Conservation (phyloP, 2,888 invertebrate genomes). For the Marronus borbonicus region DNA sequence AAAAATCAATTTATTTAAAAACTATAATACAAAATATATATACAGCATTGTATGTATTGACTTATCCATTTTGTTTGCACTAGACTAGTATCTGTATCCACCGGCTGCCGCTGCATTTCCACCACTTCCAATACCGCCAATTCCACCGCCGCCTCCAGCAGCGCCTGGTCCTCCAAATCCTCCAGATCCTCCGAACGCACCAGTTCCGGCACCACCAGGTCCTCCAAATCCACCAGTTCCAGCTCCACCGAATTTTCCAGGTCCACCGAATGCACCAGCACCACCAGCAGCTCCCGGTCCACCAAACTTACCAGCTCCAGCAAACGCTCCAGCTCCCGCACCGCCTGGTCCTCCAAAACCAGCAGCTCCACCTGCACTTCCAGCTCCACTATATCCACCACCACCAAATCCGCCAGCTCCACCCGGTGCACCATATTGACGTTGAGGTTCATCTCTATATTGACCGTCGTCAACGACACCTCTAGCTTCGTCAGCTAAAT, state of each 20-base stretch:
- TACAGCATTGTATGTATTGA: constrained; percentile 45
- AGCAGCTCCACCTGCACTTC: constrained; percentile 48
- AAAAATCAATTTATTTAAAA: constrained; percentile 49
- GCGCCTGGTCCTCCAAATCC: constrained; percentile 45
- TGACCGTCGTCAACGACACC: constrained; percentile 52
- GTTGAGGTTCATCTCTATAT: constrained; percentile 48
- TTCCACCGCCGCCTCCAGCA: constrained; percentile 61
- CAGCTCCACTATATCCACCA: constrained; percentile 56
- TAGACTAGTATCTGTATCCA: constrained; percentile 51
- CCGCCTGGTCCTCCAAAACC: constrained; percentile 22
- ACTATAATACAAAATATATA: constrained; percentile 49
- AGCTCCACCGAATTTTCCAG: constrained; percentile 42
- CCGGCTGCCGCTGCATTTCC: constrained; percentile 26
- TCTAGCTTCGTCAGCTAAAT: constrained; percentile 65
- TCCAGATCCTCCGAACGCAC: constrained; percentile 54
- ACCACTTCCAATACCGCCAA: constrained; percentile 49
- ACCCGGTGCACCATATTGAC: constrained; percentile 45
- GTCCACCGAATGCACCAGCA: constrained; percentile 54
- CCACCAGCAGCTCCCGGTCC: constrained; percentile 54
- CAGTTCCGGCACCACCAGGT: constrained; percentile 32
- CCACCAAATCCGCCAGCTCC: constrained; percentile 52
- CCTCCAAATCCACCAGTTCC: constrained; percentile 38
- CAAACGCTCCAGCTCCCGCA: constrained; percentile 68
- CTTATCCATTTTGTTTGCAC: constrained; percentile 47
- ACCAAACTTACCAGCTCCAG: constrained; percentile 48